Percentiles rank a stretch among this genome's conserved stretches.
Evolutionary conservation across 2,888 invertebrate species (phyloP).

Genomic region (Gari tellinella): DNA sequence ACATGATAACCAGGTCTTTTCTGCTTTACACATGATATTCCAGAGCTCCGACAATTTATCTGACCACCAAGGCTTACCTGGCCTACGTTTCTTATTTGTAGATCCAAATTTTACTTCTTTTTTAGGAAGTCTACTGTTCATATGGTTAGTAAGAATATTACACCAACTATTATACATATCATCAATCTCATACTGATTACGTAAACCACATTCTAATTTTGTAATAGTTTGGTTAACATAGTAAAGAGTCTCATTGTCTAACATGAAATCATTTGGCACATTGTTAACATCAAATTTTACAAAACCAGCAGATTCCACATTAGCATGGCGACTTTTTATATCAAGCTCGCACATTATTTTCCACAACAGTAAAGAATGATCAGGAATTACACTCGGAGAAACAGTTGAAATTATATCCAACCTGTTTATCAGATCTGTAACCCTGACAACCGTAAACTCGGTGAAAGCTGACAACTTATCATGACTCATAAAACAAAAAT

Average conservation of each 20-base stretch:
- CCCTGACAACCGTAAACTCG: constrained; percentile 10
- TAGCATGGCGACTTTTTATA: not conserved
- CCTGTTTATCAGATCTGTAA: constrained; percentile 4
- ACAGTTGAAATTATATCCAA: not conserved
- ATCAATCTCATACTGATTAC: constrained; percentile 7
- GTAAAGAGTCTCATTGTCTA: not conserved
- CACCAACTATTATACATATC: constrained; percentile 10
- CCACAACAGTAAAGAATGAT: constrained; percentile 26
- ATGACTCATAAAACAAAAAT: constrained; percentile 25
- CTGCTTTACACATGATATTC: not conserved
- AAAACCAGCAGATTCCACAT: not conserved
- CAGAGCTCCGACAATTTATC: not conserved
- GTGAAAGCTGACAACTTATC: constrained; percentile 3
- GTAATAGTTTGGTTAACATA: constrained; percentile 14
- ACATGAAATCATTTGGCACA: constrained; percentile 15
- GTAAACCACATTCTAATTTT: constrained; percentile 14
- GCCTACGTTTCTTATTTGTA: not conserved
- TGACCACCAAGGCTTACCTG: not conserved
- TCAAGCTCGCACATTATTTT: not conserved
- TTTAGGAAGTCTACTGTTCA: constrained; percentile 3
- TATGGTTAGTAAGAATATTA: constrained; percentile 6
- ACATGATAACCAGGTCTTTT: constrained; percentile 6
- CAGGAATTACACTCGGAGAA: constrained; percentile 1
- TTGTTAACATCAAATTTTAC: constrained; percentile 16
- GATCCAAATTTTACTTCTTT: not conserved